Base-by-base conservation (phyloP, 2,888 invertebrate species). In the Cosmia pyralina region DNA sequence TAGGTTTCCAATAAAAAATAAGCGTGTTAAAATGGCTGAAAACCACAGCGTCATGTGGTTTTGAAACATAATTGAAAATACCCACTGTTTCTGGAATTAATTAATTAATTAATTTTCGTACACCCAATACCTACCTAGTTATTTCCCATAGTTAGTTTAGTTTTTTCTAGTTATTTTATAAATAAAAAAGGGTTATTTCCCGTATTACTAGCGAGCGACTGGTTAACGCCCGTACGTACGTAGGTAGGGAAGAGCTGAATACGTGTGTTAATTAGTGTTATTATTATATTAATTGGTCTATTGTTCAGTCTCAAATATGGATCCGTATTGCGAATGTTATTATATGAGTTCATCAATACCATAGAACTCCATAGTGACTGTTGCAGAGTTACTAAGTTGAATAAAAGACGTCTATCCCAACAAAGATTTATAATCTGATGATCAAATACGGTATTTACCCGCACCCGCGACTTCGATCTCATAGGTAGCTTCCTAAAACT, bases 281-380 rank as follows among this genome's bases (percentile, higher is more conserved):
- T n/a, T 67, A 66, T 38, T 38, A 15, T 19, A 19, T 28, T 41
- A 68, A 44, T n/a, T 34, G 50, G 11, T 67, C 4, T 17, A 44
- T 50, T 68, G n/a, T 53, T 64, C 41, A 28, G 7, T 67, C 7
- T 63, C n/a, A 63, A 34, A n/a, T 44, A 63, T n/a, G 64, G 67
- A 44, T 28, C 0, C 11, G 13, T 19, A 44, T 44, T 17, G 15
- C n/a, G 10, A n/a, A n/a, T 41, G 15, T 38, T 38, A 38, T 11
- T 52, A 48, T 48, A 17, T 17, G 22, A 53, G 53, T 53, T 6
- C 13, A 22, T 22, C 52, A 22, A 5, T 52, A n/a, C n/a, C 22
- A 53, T 55, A 28, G 3, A 28, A 28, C 55, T 55, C 22, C 15
- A 6, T 7, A 22, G n/a, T 6, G 17, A 44, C 41, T 60, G 10